phyloP scores from a whole-genome alignment of 1,140 invertebrate species.

The Neotoxoptera formosana region DNA sequence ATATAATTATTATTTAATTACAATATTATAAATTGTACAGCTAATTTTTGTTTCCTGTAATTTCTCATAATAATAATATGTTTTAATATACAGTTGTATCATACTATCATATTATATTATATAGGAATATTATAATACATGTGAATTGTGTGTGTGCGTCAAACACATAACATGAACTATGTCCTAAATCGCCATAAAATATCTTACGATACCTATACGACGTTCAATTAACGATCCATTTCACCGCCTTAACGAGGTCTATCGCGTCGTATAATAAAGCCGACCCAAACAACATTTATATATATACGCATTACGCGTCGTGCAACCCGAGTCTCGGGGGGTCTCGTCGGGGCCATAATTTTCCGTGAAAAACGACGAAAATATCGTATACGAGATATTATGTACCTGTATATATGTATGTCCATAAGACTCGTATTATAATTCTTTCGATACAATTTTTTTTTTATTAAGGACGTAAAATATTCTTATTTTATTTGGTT shows the following conservation, averaged over 20 bases:
- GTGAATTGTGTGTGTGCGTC: neutral
- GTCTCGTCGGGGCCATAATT: neutral
- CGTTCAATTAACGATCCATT: neutral
- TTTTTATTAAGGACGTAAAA: neutral
- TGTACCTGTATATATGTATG: no score
- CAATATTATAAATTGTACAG: no score
- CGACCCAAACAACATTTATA: neutral
- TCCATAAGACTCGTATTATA: neutral
- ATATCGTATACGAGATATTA: neutral
- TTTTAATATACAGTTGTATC: no score
- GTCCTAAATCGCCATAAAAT: neutral
- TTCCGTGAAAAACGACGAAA: neutral
- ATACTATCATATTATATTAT: no score
- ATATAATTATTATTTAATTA: no score
- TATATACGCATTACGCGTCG: neutral
- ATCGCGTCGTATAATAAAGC: neutral
- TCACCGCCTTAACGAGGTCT: neutral
- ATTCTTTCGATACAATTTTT: neutral
- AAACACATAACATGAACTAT: neutral
- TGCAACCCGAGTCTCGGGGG: neutral
- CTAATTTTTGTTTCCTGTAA: no score
- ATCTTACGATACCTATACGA: neutral
- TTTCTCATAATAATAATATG: no score
- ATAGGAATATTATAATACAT: no score
- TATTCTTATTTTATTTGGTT: neutral